These are phyloP conservation scores for Metaphire vulgaris DNA, from an alignment of 1,140 invertebrate genomes.

Conservation along the genomic window DNA sequence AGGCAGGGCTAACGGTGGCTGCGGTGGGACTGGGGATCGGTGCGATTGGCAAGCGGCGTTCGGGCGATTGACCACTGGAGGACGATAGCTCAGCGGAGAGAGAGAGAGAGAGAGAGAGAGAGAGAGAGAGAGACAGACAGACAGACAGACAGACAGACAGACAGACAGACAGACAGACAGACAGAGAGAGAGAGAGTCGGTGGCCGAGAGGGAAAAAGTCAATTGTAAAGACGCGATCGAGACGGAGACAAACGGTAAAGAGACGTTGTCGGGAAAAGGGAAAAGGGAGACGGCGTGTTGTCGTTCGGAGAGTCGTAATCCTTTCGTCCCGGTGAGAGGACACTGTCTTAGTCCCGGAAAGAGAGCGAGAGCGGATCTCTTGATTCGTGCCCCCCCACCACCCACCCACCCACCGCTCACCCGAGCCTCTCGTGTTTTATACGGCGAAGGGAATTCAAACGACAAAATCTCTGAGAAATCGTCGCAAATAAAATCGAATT, in stretches of 20 bases:
- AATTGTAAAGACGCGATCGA: neutral
- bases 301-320: neutral
- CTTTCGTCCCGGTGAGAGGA: too few species aligned
- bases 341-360: neutral
- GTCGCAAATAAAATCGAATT: neutral
- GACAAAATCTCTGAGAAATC: neutral
- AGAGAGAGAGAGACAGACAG: too few species aligned
- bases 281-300: too few species aligned
- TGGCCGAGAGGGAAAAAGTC: neutral
- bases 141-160: too few species aligned
- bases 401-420: neutral
- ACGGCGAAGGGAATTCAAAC: neutral
- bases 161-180: too few species aligned
- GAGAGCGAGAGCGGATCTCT: neutral
- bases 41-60: neutral
- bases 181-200: too few species aligned
- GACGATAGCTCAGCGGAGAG: neutral
- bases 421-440: neutral
- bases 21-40: too few species aligned
- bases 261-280: neutral
- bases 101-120: too few species aligned
- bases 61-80: neutral
- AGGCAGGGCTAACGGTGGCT: too few species aligned
- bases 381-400: neutral
- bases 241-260: neutral